phyloP scores from a whole-genome alignment of 2,797 vertebrate species.

The Bucorvus abyssinicus region DNA sequence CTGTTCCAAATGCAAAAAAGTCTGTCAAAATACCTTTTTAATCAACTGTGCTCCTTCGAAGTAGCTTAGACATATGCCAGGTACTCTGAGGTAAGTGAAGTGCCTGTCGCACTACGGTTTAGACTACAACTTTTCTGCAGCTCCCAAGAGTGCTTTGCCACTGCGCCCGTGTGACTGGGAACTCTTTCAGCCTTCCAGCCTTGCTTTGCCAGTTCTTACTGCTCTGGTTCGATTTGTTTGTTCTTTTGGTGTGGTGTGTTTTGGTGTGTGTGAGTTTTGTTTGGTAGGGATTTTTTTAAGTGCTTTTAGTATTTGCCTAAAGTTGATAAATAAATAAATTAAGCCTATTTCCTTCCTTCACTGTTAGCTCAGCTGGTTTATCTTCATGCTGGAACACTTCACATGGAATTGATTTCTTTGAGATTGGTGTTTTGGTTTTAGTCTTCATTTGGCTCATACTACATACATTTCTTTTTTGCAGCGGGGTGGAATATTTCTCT shows the following conservation, averaged over 20 bases:
- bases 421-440: slow-evolving; percentile 32
- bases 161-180: not conserved
- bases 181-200: not conserved
- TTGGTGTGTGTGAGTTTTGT: not conserved
- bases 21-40: slow-evolving; percentile 42
- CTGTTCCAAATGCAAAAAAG: not conserved
- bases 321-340: not conserved
- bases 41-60: not conserved
- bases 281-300: not conserved
- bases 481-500: not conserved
- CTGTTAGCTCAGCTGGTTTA: slow-evolving; percentile 8
- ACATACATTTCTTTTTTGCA: not conserved
- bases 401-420: slow-evolving; percentile 26
- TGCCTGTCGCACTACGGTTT: not conserved
- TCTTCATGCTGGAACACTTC: slow-evolving; percentile 11
- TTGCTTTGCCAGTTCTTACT: not conserved
- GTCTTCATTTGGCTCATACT: not conserved
- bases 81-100: slow-evolving; percentile 15
- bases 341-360: not conserved
- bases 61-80: slow-evolving; percentile 37
- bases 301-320: not conserved
- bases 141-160: not conserved
- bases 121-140: not conserved
- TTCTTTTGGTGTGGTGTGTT: not conserved
- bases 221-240: not conserved